Evolutionary conservation across 2,797 vertebrate species (phyloP).

Genomic region (Selene dorsalis): DNA sequence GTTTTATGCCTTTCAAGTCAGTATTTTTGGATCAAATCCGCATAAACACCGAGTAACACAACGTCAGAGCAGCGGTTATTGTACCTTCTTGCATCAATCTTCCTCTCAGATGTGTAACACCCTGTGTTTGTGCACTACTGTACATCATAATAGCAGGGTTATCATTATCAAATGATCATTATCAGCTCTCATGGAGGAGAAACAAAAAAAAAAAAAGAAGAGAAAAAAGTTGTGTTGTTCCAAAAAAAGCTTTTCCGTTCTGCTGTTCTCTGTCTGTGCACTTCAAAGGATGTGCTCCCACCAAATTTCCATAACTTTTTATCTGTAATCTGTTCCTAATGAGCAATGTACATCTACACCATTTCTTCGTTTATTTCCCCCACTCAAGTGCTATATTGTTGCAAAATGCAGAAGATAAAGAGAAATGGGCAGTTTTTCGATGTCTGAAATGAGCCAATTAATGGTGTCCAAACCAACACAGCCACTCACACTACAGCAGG

Average conservation of each 20-base stretch:
- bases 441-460: conserved; percentile 59
- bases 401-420: conserved; percentile 27
- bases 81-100: conserved; percentile 70
- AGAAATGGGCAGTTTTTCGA: conserved; percentile 17
- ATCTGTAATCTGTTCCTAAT: conserved; percentile 77
- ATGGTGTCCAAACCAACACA: conserved; percentile 57
- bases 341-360: conserved; percentile 69
- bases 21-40: conserved; percentile 81
- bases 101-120: conserved; percentile 69
- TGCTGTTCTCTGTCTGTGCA: conserved; percentile 64
- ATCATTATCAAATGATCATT: conserved; percentile 81
- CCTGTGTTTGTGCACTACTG: conserved; percentile 59
- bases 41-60: conserved; percentile 62
- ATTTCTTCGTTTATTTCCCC: conserved; percentile 38
- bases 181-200: conserved; percentile 65
- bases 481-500: conserved; percentile 34
- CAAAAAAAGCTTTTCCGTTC: conserved; percentile 69
- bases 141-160: conserved; percentile 73
- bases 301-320: conserved; percentile 77
- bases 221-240: conserved; percentile 52
- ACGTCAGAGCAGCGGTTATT: conserved; percentile 60
- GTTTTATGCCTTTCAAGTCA: conserved; percentile 80
- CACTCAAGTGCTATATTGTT: conserved; percentile 35
- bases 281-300: conserved; percentile 75
- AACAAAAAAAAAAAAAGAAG: conserved; percentile 32